phyloP scores from a whole-genome alignment of 2,113 vertebrate species.

The Theristicus caerulescens region DNA sequence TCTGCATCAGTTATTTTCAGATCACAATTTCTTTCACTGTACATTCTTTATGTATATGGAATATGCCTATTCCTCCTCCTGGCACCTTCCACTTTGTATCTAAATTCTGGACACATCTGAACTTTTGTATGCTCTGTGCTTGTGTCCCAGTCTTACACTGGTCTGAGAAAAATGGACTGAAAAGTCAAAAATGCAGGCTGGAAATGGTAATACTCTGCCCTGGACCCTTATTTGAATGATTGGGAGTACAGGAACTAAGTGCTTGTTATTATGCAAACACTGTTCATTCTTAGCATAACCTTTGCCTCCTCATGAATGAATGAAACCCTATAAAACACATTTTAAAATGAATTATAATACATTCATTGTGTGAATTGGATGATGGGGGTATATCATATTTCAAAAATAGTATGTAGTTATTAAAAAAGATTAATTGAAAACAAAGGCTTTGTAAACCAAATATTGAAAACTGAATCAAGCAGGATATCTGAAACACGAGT shows the following conservation, averaged over 20 bases:
- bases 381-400: background rate
- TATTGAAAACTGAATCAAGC: background rate
- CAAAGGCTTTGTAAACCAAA: background rate
- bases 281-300: slow-evolving; percentile 24
- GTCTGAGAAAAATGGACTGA: background rate
- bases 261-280: slow-evolving; percentile 31
- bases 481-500: background rate
- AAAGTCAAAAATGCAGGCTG: background rate
- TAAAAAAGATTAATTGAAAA: slow-evolving; percentile 10
- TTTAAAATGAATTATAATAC: background rate
- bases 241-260: background rate
- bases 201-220: background rate
- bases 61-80: background rate
- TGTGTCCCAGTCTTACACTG: background rate
- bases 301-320: slow-evolving; percentile 24
- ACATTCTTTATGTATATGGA: background rate
- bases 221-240: background rate
- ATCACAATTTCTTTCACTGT: background rate
- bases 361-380: background rate
- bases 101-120: background rate
- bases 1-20: background rate
- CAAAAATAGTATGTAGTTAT: background rate
- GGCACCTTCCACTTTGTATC: background rate
- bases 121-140: background rate
- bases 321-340: background rate